phyloP scores from a whole-genome alignment of 1,140 invertebrate genomes.

The Drosophila sulfurigaster region DNA sequence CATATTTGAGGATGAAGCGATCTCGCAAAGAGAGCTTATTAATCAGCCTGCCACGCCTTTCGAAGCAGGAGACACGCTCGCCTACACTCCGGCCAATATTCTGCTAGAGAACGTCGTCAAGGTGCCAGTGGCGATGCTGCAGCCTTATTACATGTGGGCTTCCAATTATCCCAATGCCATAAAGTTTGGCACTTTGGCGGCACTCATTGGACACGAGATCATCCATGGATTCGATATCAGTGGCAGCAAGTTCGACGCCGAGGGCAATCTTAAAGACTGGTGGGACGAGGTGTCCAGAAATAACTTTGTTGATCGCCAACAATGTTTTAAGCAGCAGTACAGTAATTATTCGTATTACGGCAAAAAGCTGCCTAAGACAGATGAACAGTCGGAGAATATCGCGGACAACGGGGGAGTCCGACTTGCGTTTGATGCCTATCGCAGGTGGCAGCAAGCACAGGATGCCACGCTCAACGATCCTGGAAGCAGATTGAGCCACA shows the following conservation, averaged over 20 bases:
- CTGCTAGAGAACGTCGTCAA: slow-evolving; percentile 73
- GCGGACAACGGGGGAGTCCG: slow-evolving; percentile 90
- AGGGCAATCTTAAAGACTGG: slow-evolving; percentile 87
- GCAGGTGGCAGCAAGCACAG: slow-evolving; percentile 85
- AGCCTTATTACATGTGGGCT: slow-evolving; percentile 70
- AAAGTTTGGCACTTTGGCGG: slow-evolving; percentile 88
- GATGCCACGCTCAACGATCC: not conserved
- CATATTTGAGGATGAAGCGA: not conserved
- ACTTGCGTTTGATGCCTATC: slow-evolving; percentile 87
- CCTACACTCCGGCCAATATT: slow-evolving; percentile 74
- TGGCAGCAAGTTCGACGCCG: slow-evolving; percentile 95
- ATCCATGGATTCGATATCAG: slow-evolving; percentile 89
- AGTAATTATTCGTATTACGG: slow-evolving; percentile 59
- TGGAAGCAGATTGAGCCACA: slow-evolving; percentile 23
- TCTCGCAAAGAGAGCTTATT: slow-evolving; percentile 29
- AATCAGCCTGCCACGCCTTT: slow-evolving; percentile 54
- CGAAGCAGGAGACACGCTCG: slow-evolving; percentile 54
- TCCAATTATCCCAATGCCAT: slow-evolving; percentile 71
- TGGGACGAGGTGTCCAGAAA: slow-evolving; percentile 65
- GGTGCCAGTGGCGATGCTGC: slow-evolving; percentile 69
- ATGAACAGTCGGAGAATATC: slow-evolving; percentile 87
- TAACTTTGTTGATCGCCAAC: slow-evolving; percentile 49
- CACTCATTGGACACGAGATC: slow-evolving; percentile 89
- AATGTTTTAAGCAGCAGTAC: slow-evolving; percentile 74
- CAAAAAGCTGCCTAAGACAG: slow-evolving; percentile 38